Evolutionary conservation across 2,797 vertebrate genomes (phyloP).

Genomic region (Melanotaenia parkinsoni): DNA sequence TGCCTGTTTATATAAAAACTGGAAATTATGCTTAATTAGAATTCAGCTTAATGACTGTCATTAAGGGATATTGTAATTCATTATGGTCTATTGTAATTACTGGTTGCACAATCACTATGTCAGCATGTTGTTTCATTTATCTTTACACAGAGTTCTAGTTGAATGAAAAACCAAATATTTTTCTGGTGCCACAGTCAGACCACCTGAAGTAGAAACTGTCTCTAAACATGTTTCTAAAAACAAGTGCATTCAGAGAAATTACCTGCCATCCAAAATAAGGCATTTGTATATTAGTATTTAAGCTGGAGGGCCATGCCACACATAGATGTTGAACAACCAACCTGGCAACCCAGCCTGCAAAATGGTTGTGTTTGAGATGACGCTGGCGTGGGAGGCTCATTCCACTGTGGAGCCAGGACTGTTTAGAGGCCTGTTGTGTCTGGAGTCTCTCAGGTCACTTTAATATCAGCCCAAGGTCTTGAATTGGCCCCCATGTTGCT

Average conservation of each 20-base stretch:
- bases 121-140: slow-evolving; percentile 51
- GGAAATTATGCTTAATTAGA: slow-evolving; percentile 65
- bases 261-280: neutral
- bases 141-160: slow-evolving; percentile 49
- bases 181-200: slow-evolving; percentile 32
- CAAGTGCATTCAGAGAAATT: neutral
- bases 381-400: slow-evolving; percentile 70
- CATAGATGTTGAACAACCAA: slow-evolving; percentile 1
- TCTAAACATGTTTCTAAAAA: neutral
- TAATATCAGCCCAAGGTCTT: slow-evolving; percentile 77
- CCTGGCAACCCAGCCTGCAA: slow-evolving; percentile 28
- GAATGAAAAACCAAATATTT: slow-evolving; percentile 37
- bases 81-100: slow-evolving; percentile 53
- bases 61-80: slow-evolving; percentile 62
- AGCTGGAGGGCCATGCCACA: neutral
- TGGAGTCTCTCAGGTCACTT: slow-evolving; percentile 75
- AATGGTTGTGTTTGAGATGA: slow-evolving; percentile 34
- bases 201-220: slow-evolving; percentile 12
- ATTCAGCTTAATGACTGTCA: slow-evolving; percentile 53
- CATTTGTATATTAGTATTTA: slow-evolving; percentile 8
- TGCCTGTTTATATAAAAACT: slow-evolving; percentile 55
- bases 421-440: slow-evolving; percentile 79
- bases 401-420: slow-evolving; percentile 76
- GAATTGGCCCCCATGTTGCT: slow-evolving; percentile 71
- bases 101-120: slow-evolving; percentile 44